Conservation (phyloP, 1,140 invertebrate species). For the Anastrepha ludens region DNA sequence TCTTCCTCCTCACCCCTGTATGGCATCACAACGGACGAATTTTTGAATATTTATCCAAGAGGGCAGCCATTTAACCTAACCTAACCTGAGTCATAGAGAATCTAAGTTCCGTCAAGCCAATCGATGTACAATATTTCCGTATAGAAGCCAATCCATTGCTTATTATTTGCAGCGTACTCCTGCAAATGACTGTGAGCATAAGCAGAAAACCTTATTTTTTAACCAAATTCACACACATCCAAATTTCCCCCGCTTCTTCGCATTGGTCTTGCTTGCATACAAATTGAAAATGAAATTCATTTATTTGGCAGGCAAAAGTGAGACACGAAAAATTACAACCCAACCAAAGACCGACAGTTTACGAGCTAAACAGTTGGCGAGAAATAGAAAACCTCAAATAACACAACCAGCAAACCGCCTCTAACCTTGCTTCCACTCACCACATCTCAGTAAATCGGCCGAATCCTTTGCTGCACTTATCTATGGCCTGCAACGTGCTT, state of each 20-base stretch:
- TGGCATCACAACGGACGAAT: too few relatives aligned
- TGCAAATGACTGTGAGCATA: neutral
- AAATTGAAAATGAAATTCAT: conserved; percentile 47
- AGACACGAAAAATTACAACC: conserved; percentile 50
- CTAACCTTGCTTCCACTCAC: neutral
- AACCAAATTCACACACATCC: neutral
- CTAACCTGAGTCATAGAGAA: too few relatives aligned
- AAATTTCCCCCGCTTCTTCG: neutral
- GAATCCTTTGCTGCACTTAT: conserved; percentile 12
- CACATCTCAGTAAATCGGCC: neutral
- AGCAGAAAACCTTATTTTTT: neutral
- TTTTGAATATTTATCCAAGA: too few relatives aligned
- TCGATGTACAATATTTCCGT: neutral
- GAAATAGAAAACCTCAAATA: conserved; percentile 12
- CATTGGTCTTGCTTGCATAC: neutral
- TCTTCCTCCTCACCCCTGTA: too few relatives aligned
- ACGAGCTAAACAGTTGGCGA: conserved; percentile 39
- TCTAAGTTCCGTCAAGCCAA: too few relatives aligned
- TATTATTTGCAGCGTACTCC: neutral
- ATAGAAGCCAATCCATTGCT: neutral
- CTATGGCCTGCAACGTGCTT: neutral
- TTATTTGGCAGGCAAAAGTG: conserved; percentile 45
- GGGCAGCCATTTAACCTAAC: too few relatives aligned
- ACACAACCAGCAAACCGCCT: neutral
- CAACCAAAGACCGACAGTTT: conserved; percentile 50